phyloP scores from a whole-genome alignment of 2,797 vertebrate genomes.

The Hydrocynus forskahlii region DNA sequence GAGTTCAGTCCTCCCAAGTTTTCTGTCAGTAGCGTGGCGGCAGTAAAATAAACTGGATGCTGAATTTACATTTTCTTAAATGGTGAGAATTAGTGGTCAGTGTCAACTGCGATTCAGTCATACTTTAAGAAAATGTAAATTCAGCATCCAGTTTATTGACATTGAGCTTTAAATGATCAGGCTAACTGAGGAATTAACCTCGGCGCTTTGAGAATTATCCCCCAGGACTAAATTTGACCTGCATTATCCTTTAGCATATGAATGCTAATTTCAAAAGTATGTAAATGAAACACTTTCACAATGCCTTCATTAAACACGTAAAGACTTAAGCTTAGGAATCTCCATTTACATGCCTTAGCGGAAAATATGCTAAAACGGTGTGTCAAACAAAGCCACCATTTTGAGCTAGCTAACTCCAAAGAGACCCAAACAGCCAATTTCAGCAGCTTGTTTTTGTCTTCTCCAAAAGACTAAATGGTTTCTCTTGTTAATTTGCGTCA shows the following conservation, averaged over 20 bases:
- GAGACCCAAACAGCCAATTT: neutral
- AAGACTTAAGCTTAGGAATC: neutral
- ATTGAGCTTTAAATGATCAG: neutral
- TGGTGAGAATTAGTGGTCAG: no score
- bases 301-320: conserved; percentile 17
- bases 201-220: neutral
- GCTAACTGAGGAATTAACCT: neutral
- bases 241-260: conserved; percentile 17
- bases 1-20: no score
- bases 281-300: conserved; percentile 27
- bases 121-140: no score
- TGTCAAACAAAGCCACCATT: neutral
- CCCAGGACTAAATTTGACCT: neutral
- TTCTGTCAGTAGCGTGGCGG: no score
- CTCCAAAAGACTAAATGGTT: conserved; percentile 28
- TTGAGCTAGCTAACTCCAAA: neutral
- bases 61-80: no score
- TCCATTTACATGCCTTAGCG: conserved; percentile 1
- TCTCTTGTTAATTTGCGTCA: conserved; percentile 35
- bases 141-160: no score
- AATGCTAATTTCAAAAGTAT: conserved; percentile 29
- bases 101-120: no score
- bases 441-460: neutral
- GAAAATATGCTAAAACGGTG: neutral
- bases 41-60: no score